Base-by-base conservation (phyloP, 2,797 vertebrate genomes). In the Buceros bicornis region DNA sequence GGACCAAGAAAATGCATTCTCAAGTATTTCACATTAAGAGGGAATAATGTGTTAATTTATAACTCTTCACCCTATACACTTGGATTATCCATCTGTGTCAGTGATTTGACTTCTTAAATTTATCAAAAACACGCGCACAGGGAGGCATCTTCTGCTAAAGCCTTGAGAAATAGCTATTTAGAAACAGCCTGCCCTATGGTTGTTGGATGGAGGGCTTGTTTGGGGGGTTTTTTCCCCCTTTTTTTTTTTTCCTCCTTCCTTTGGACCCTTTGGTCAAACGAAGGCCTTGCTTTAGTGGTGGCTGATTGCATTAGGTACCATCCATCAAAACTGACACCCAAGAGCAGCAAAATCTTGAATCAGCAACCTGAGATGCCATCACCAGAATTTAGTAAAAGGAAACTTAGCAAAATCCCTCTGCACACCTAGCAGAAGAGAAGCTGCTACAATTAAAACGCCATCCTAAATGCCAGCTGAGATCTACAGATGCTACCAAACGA, bases 41-140 rank as follows among this genome's bases (percentile, higher is more conserved):
- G 98, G 98, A 98, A 99, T 99, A 99, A 99, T 99, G 99, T 99
- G 99, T 99, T 99, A 99, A 99, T 99, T 99, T 99, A 99, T 99
- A 99, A 99, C 99, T 99, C 99, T 98, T 99, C 98, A 98, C 98
- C 98, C 98, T 98, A 97, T 97, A 98, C 98, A 97, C 98, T 98
- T 97, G 97, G 98, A 98, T 99, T 98, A 99, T 99, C 99, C 99
- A 99, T 99, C 99, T 99, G 98, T 99, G 99, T 99, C 99, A 99
- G 98, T 97, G 91, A 96, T 98, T 98, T 98, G 98, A 98, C 98
- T 98, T 97, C 98, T 98, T 98, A 98, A 98, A 99, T 99, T 99
- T 99, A 99, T 99, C 99, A 99, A 99, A 99, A 98, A 98, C 97
- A 96, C 93, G 97, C 71, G 96, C 97, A 97, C 98, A 97, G 97